These are phyloP conservation scores for Pyralis farinalis DNA, from an alignment of 2,888 invertebrate genomes.

Conservation along the genomic window DNA sequence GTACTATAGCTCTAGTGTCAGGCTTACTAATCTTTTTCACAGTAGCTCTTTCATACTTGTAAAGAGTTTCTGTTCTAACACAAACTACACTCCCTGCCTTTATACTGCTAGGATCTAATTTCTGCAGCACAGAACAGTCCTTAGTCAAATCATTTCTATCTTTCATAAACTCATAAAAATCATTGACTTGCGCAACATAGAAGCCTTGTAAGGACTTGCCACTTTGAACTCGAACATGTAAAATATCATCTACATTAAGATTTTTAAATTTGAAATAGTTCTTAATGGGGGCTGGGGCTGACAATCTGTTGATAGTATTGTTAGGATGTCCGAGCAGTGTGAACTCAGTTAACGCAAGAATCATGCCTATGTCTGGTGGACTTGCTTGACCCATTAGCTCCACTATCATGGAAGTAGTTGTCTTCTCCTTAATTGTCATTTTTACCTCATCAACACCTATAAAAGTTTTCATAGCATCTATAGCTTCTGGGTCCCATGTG, in stretches of 20 bases:
- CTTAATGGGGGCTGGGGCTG: constrained; percentile 11
- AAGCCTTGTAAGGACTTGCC: constrained; percentile 26
- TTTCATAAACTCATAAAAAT: constrained; percentile 23
- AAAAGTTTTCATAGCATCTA: constrained; percentile 29
- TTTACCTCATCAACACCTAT: constrained; percentile 25
- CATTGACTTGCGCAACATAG: constrained; percentile 28
- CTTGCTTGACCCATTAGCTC: constrained; percentile 25
- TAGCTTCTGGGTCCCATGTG: constrained; percentile 17
- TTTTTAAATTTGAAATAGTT: constrained; percentile 20
- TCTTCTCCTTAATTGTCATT: constrained; percentile 23
- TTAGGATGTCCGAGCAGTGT: constrained; percentile 19
- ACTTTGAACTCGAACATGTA: constrained; percentile 26
- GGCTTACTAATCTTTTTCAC: constrained; percentile 21
- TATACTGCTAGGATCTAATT: constrained; percentile 19
- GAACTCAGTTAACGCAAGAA: constrained; percentile 26
- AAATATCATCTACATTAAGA: constrained; percentile 17
- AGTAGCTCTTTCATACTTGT: constrained; percentile 29
- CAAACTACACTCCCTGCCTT: constrained; percentile 21
- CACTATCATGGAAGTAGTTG: constrained; percentile 20
- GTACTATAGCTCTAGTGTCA: constrained; percentile 19
- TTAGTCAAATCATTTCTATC: constrained; percentile 21
- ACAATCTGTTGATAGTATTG: constrained; percentile 15
- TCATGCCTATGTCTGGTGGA: constrained; percentile 32
- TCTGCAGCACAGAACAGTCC: constrained; percentile 18
- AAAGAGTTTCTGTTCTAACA: constrained; percentile 13